Evolutionary conservation across 2,113 vertebrate genomes (phyloP), one percentile per base, ranked within the genome.

Genomic region (Zingel zingel): DNA sequence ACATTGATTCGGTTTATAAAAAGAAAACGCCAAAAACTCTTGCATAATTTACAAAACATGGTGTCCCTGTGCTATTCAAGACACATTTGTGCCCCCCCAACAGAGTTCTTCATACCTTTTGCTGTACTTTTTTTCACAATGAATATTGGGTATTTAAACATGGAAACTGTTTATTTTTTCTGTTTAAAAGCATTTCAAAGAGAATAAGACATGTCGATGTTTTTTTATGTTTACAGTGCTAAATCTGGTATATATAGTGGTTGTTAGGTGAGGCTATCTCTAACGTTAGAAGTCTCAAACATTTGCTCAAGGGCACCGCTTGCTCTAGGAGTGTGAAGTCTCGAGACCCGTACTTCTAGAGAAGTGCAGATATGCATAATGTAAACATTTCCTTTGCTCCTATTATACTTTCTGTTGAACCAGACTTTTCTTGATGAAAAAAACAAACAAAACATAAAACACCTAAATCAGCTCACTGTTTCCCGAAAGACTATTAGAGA

Each of bases 11-110:
- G 82, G 85, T 90, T 89, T 90, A 86, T 88, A 67, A 89, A 93
- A 92, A 93, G 89, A 91, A 91, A 89, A 87, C 77, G 54, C 79
- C 86, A 90, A 91, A 91, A 92, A 91, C 89, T 90, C 86, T 94
- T 92, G 91, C 97, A 97, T 97, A 97, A 97, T 98, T 98, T 98
- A 99, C 98, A 98, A 99, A 97, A 98, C 95, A 94, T 95, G 95
- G 94, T 95, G 96, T 96, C 97, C 96, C 96, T 97, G 96, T 96
- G 97, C 96, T 96, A 93, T 86, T 94, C 92, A 93, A 93, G 96
- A 97, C 95, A 95, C 95, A 62, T 90, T 94, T 79, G 95, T 93
- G 95, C 86, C 78, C 61, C 45, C 59, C 71, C 47, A 48, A 84
- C 82, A 81, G 77, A 90, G 86, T 85, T 76, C 79, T n/a, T 74